These are phyloP conservation scores for Drosophila paracracens DNA, from an alignment of 2,888 invertebrate genomes.

Conservation along the genomic window DNA sequence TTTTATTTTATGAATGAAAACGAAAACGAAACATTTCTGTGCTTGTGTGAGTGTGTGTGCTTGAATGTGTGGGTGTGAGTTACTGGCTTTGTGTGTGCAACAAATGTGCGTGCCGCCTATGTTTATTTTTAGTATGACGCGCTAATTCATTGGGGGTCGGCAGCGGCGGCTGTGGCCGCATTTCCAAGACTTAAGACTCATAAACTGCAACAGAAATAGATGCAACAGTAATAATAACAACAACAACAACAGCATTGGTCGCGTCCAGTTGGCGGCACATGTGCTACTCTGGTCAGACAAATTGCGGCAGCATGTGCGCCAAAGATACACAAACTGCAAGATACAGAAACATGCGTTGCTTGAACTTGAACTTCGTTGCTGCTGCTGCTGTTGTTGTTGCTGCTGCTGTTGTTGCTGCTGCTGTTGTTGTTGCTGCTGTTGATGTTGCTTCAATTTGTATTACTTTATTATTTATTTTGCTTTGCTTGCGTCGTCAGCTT, in stretches of 20 bases:
- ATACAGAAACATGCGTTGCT: slow-evolving; percentile 57
- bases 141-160: slow-evolving; percentile 73
- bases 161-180: slow-evolving; percentile 13
- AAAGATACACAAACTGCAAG: slow-evolving; percentile 60
- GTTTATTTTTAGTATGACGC: slow-evolving; percentile 46
- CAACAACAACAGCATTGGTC: slow-evolving; percentile 10
- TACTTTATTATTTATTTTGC: slow-evolving; percentile 72
- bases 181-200: slow-evolving; percentile 18
- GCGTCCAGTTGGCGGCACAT: slow-evolving; percentile 74
- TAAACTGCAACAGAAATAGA: slow-evolving; percentile 70
- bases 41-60: slow-evolving; percentile 14
- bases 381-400: slow-evolving; percentile 21
- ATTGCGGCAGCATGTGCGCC: slow-evolving; percentile 50
- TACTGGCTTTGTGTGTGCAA: slow-evolving; percentile 42
- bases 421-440: slow-evolving; percentile 28
- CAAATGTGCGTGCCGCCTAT: slow-evolving; percentile 49
- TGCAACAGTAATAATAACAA: slow-evolving; percentile 37
- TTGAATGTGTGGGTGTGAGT: slow-evolving; percentile 13
- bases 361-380: slow-evolving; percentile 74
- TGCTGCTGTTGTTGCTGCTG: slow-evolving; percentile 18
- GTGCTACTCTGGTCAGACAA: slow-evolving; percentile 58
- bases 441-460: slow-evolving; percentile 60
- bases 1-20: slow-evolving; percentile 70
- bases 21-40: slow-evolving; percentile 34
- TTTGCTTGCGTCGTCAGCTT: slow-evolving; percentile 46